A percentile compares a stretch with the other conserved stretches of the same genome.
Conservation (phyloP, 2,888 invertebrate genomes). For the Heteropelma amictum region DNA sequence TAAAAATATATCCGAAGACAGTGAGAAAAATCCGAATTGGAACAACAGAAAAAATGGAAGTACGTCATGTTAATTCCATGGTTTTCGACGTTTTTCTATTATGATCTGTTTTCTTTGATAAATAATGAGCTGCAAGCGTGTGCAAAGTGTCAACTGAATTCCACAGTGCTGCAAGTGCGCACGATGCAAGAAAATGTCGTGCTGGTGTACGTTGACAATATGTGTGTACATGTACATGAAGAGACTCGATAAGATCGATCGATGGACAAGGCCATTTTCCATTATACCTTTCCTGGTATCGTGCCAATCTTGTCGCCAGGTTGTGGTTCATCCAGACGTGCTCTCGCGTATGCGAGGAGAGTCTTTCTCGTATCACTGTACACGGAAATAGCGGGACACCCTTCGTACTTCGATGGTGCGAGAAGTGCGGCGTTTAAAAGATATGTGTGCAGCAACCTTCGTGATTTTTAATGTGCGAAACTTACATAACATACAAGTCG, state of each 20-base stretch:
- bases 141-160: background rate
- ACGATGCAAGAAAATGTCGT: background rate
- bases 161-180: background rate
- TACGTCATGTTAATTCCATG: too few relatives aligned
- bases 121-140: too few relatives aligned
- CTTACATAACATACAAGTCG: background rate
- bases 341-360: conserved; percentile 33
- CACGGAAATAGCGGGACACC: background rate
- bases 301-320: conserved; percentile 60
- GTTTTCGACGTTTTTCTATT: too few relatives aligned
- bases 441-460: conserved; percentile 20
- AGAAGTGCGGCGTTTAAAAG: conserved; percentile 12
- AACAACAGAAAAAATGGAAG: too few relatives aligned
- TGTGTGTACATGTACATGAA: background rate
- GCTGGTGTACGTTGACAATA: background rate
- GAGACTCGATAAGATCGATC: conserved; percentile 49
- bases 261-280: conserved; percentile 49
- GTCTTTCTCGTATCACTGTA: too few relatives aligned
- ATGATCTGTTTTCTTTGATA: too few relatives aligned
- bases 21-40: too few relatives aligned
- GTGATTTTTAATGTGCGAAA: background rate
- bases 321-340: conserved; percentile 66
- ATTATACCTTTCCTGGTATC: conserved; percentile 54
- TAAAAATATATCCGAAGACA: too few relatives aligned
- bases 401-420: too few relatives aligned